Conservation (phyloP, 1,140 invertebrate species). For the Sogatella furcifera region DNA sequence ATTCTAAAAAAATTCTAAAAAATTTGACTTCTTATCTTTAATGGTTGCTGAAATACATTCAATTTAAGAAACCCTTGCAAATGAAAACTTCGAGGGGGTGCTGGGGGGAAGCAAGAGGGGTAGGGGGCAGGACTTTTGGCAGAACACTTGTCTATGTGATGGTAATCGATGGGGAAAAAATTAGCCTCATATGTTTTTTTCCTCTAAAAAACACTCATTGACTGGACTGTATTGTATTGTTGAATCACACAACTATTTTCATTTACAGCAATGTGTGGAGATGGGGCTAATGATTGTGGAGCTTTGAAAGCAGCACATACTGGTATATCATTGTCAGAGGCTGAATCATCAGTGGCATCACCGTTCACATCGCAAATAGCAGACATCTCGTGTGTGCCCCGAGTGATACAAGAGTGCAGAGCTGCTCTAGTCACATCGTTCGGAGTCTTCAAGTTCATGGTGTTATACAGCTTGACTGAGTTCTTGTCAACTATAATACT, state of each 20-base stretch:
- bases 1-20: too few species aligned
- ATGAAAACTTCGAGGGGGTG: too few species aligned
- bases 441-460: conserved; percentile 89
- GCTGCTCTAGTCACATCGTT: conserved; percentile 92
- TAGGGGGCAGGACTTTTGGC: too few species aligned
- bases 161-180: too few species aligned
- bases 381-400: conserved; percentile 84
- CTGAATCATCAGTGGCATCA: conserved; percentile 91
- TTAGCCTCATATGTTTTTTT: too few species aligned
- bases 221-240: too few species aligned
- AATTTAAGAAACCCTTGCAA: too few species aligned
- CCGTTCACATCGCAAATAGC: conserved; percentile 86
- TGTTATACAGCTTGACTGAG: conserved; percentile 63
- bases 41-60: too few species aligned
- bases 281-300: conserved; percentile 97
- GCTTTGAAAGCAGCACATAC: conserved; percentile 88
- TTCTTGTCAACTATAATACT: conserved; percentile 85
- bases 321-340: conserved; percentile 90
- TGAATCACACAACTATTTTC: not conserved
- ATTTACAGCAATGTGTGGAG: conserved; percentile 81
- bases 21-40: too few species aligned
- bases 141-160: too few species aligned
- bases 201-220: too few species aligned
- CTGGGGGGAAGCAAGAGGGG: too few species aligned
- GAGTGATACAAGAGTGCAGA: conserved; percentile 81